Evolutionary conservation across 2,797 vertebrate species (phyloP).

Genomic region (Sciurus carolinensis): DNA sequence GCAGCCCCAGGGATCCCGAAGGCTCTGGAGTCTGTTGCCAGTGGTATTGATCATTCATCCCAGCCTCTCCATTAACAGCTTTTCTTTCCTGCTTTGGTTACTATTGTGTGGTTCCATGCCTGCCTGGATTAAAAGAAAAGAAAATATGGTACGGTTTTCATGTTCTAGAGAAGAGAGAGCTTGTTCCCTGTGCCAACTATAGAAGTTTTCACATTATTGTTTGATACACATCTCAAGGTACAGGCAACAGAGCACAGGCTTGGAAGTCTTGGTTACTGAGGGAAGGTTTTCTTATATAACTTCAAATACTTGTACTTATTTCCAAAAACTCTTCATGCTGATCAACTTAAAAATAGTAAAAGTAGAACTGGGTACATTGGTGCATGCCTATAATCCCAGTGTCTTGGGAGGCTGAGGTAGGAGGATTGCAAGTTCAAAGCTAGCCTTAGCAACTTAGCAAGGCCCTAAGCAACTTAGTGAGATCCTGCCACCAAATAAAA

Average conservation of each 20-base stretch:
- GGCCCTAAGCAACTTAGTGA: too few species aligned
- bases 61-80: not conserved
- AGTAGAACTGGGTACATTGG: not conserved
- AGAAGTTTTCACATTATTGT: not conserved
- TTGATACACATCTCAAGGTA: not conserved
- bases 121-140: not conserved
- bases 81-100: not conserved
- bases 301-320: conserved; percentile 12
- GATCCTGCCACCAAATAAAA: not conserved
- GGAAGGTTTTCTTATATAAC: not conserved
- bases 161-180: not conserved
- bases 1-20: not conserved
- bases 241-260: not conserved
- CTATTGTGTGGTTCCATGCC: not conserved
- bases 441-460: not conserved
- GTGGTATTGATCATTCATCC: not conserved
- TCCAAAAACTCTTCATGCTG: not conserved
- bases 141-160: not conserved
- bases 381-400: not conserved
- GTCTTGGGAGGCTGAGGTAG: not conserved
- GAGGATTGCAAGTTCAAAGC: not conserved
- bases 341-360: conserved; percentile 16
- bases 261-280: not conserved
- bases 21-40: not conserved
- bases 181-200: not conserved